These are phyloP conservation scores for Lacanobia wlatinum DNA, from an alignment of 2,888 invertebrate species.

Conservation along the genomic window DNA sequence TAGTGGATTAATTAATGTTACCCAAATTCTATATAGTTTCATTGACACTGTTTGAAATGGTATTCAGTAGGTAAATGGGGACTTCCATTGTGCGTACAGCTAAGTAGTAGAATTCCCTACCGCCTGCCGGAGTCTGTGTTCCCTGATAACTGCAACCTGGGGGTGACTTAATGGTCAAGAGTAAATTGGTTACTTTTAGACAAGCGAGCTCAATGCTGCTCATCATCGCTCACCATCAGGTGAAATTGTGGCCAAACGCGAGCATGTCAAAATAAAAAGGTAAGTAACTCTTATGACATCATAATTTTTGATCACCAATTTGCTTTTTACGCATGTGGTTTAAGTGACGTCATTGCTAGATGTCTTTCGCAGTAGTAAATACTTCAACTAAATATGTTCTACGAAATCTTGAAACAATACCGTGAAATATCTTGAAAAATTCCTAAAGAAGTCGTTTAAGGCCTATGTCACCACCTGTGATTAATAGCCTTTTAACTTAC, in stretches of 20 bases:
- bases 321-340: background rate
- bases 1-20: background rate
- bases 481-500: no score
- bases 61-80: background rate
- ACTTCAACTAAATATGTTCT: no score
- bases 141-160: background rate
- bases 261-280: no score
- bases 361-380: no score
- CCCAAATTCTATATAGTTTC: slow-evolving; percentile 4
- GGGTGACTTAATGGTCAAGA: background rate
- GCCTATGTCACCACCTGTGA: no score
- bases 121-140: background rate
- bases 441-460: no score
- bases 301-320: slow-evolving; percentile 12
- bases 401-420: background rate
- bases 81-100: background rate
- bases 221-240: no score
- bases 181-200: no score
- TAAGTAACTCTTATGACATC: slow-evolving; percentile 17
- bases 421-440: background rate
- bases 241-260: no score
- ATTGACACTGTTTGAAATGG: background rate
- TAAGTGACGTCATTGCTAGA: slow-evolving; percentile 4
- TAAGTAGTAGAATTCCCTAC: background rate
- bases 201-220: no score